These are phyloP conservation scores for Tachycineta bicolor DNA, from an alignment of 2,113 vertebrate species.

Conservation along the genomic window DNA sequence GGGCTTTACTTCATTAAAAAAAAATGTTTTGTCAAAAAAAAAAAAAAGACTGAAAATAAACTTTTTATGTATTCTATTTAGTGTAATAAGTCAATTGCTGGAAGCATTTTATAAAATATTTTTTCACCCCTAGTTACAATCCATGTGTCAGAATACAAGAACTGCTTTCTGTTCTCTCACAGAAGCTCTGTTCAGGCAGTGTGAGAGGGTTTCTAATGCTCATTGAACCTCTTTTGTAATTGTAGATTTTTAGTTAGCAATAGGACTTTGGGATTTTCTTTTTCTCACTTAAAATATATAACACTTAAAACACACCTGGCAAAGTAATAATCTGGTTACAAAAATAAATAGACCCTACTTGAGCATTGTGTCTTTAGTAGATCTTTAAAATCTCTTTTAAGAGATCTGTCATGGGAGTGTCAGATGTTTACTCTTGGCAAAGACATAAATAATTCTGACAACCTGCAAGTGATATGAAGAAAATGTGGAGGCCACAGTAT, in stretches of 20 bases:
- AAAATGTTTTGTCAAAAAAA: neutral
- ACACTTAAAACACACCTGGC: neutral
- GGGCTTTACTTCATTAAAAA: neutral
- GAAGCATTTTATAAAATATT: neutral
- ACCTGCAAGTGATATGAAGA: neutral
- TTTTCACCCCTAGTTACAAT: neutral
- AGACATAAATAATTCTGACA: neutral
- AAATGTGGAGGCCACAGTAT: neutral
- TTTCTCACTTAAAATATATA: neutral
- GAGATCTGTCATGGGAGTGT: neutral
- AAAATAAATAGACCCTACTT: neutral
- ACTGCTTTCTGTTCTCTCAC: neutral
- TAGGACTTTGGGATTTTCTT: neutral
- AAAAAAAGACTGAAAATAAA: neutral
- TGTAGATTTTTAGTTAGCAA: neutral
- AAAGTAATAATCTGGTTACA: neutral
- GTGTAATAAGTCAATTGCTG: neutral
- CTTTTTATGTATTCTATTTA: neutral
- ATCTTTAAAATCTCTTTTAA: neutral
- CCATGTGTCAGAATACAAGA: neutral
- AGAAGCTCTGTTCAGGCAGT: neutral
- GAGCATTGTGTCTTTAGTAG: neutral
- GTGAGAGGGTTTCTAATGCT: rapidly evolving
- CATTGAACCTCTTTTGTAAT: neutral
- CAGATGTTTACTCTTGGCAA: neutral